Conservation (phyloP, 2,113 vertebrate genomes). For the human region GRCh38 chr20:50233501-50234000, state of each 20-base stretch:
- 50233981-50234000: constrained; percentile 84
- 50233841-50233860: background rate
- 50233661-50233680: constrained; percentile 11
- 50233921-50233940: background rate
- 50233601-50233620: background rate
- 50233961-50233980: constrained; percentile 76
- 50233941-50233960: constrained; percentile 11
- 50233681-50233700: constrained; percentile 16
- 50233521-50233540: constrained; percentile 63
- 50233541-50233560: constrained; percentile 32
- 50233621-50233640: background rate
- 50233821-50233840: accelerated
- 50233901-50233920: background rate
- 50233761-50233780: constrained; percentile 7
- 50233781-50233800: background rate
- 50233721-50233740: constrained; percentile 77
- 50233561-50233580: background rate
- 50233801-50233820: background rate
- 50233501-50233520: constrained; percentile 48
- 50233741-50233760: constrained; percentile 74
- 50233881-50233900: background rate
- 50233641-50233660: background rate
- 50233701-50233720: constrained; percentile 54
- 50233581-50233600: background rate
- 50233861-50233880: background rate